Base-by-base conservation (phyloP, 2,888 invertebrate genomes). In the Gortyna flavago region DNA sequence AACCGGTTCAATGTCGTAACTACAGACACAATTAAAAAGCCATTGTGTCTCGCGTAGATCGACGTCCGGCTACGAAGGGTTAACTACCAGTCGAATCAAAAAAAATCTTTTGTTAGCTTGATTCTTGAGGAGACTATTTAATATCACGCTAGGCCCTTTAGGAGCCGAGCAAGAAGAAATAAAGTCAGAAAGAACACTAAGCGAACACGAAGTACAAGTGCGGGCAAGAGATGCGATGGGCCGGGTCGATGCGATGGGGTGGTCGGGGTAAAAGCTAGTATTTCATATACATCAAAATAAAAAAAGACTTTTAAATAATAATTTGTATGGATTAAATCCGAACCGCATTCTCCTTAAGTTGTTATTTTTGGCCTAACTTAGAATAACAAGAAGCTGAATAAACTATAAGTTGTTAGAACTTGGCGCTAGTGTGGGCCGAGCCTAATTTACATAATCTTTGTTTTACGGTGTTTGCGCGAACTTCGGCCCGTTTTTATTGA, bases 301-400 rank as follows among this genome's bases (percentile, higher is more conserved):
- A 29, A 11, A 41, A n/a, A 11, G 41, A 13, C 29, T 21, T 32
- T 66, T 13, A 21, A 21, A 13, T 44, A 38, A 38, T 29, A 48
- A 62, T 61, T 61, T 29, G 6, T 8, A 9, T n/a, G 29, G 0
- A 62, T 18, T 68, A 41, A 66, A 59, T 25, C 11, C 11, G 18
- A 16, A 35, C n/a, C 54, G 38, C 48, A 59, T 70, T 66, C 32
- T 41, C 68, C 48, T 68, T 69, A 74, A 62, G 59, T 38, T 57
- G 61, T 72, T 85, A 85, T 77, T 85, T 69, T 78, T 78, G 86
- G 72, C 69, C 64, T 71, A 86, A 70, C 72, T 86, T 84, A 54
- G 70, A 85, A 78, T 84, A 85, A 84, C 83, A 84, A 85, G 84
- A 84, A 84, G 59, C 83, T 84, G 84, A 83, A 85, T 84, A 85